A percentile compares a stretch with the other conserved stretches of the same genome.
phyloP scores from a whole-genome alignment of 2,113 vertebrate species.

The Amphiprion ocellaris region DNA sequence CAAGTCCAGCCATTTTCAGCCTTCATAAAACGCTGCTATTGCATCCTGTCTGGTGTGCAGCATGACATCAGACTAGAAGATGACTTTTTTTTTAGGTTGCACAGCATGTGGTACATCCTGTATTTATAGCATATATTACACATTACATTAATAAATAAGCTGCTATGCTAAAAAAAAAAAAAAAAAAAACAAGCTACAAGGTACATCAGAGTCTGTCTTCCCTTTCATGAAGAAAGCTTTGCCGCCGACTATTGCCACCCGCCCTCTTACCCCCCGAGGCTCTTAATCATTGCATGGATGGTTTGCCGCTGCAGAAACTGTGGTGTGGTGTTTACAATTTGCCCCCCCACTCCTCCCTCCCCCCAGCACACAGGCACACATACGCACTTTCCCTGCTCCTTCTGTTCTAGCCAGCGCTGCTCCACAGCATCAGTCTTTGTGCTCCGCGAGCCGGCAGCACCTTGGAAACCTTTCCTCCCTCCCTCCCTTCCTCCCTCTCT shows the following conservation, averaged over 20 bases:
- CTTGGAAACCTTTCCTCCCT: conserved; percentile 77
- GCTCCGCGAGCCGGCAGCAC: conserved; percentile 74
- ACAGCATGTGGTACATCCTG: not conserved
- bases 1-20: conserved; percentile 19
- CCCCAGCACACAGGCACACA: conserved; percentile 31
- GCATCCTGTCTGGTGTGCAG: conserved; percentile 9
- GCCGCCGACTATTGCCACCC: conserved; percentile 74
- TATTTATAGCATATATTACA: conserved; percentile 1
- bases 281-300: conserved; percentile 84
- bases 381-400: conserved; percentile 54
- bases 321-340: conserved; percentile 90
- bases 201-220: conserved; percentile 54
- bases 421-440: conserved; percentile 74
- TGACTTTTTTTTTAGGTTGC: not conserved
- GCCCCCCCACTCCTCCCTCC: conserved; percentile 54
- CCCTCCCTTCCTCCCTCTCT: conserved; percentile 53
- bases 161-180: not conserved
- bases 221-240: conserved; percentile 76
- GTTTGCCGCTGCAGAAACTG: conserved; percentile 92
- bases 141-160: not conserved
- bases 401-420: conserved; percentile 51
- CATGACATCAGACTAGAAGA: conserved; percentile 41
- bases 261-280: conserved; percentile 46
- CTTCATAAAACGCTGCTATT: conserved; percentile 13
- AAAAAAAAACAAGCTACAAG: not conserved